Evolutionary conservation across 2,888 invertebrate genomes (phyloP).

Genomic region (Diarsia brunnea): DNA sequence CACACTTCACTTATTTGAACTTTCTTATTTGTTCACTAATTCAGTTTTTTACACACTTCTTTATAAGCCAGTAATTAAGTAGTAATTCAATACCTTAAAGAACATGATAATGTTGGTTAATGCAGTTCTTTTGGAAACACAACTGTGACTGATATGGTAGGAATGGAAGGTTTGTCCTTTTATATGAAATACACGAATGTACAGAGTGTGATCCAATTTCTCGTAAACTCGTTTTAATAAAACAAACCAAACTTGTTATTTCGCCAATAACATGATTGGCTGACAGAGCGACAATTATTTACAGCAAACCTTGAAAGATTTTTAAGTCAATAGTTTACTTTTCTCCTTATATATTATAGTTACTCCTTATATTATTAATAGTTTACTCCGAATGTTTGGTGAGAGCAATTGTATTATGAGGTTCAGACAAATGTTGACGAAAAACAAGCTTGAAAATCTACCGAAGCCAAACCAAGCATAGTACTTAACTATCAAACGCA

Average conservation of each 20-base stretch:
- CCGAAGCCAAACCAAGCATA: neutral
- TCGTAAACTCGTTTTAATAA: constrained; percentile 1
- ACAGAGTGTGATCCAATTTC: constrained; percentile 7
- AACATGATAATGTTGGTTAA: constrained; percentile 32
- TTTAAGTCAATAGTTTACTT: neutral
- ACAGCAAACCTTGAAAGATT: constrained; percentile 27
- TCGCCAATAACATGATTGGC: neutral
- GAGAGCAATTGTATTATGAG: neutral
- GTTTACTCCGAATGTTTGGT: constrained; percentile 10
- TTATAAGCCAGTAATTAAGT: neutral
- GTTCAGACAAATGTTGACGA: neutral
- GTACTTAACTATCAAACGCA: neutral
- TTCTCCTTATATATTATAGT: too few relatives aligned
- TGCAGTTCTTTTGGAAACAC: constrained; percentile 2
- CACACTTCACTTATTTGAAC: constrained; percentile 1
- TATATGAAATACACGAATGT: constrained; percentile 26
- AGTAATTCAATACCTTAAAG: constrained; percentile 28
- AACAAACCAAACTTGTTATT: constrained; percentile 39
- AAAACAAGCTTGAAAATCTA: neutral
- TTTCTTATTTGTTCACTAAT: neutral
- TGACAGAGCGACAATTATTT: constrained; percentile 13
- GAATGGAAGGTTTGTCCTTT: constrained; percentile 27
- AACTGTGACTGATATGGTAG: constrained; percentile 28
- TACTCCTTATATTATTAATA: too few relatives aligned
- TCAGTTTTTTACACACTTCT: neutral